A percentile compares a stretch with the other conserved stretches of the same genome.
Evolutionary conservation across 2,888 invertebrate species (phyloP).

Genomic region (Peribatodes rhomboidaria): DNA sequence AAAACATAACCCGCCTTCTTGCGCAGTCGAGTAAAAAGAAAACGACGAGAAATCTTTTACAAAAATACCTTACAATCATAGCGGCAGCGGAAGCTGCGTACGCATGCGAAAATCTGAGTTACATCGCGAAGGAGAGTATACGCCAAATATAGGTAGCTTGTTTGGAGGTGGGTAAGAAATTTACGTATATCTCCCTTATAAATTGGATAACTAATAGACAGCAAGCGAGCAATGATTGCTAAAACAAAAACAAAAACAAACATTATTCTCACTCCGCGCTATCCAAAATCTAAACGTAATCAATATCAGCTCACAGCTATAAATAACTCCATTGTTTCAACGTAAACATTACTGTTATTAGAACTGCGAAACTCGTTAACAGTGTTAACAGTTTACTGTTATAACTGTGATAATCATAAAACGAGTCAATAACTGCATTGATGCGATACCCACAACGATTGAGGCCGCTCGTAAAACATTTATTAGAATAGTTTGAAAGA

Average conservation of each 20-base stretch:
- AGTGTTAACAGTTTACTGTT: constrained; percentile 14
- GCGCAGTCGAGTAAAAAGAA: no score
- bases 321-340: constrained; percentile 27
- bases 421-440: constrained; percentile 30
- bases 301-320: constrained; percentile 12
- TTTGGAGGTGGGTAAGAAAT: no score
- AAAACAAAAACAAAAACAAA: not conserved
- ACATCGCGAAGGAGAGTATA: no score
- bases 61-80: no score
- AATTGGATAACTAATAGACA: no score
- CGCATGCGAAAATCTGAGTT: no score
- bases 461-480: constrained; percentile 27
- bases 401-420: constrained; percentile 25
- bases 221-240: not conserved
- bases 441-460: constrained; percentile 32
- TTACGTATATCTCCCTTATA: no score
- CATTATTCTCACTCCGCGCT: not conserved
- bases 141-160: no score
- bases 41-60: no score
- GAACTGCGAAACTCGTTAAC: constrained; percentile 24
- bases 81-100: no score
- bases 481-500: constrained; percentile 27
- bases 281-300: not conserved
- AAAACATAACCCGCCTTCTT: no score
- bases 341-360: constrained; percentile 14